These are phyloP conservation scores for Koerneria pararmatus DNA, from an alignment of 2,888 invertebrate species.

Conservation along the genomic window DNA sequence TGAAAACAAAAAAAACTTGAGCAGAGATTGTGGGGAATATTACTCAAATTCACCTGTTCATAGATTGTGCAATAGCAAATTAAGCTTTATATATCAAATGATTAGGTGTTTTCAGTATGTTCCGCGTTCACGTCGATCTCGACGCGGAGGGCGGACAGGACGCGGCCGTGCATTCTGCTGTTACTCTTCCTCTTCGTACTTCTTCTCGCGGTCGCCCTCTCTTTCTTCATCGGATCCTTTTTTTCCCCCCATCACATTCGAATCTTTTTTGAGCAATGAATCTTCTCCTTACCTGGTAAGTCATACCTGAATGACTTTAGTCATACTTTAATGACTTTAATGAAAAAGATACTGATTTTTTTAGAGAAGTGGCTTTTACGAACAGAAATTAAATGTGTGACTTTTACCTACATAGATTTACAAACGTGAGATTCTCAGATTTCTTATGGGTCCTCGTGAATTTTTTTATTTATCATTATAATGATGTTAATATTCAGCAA, in stretches of 20 bases:
- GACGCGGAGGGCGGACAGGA: conserved; percentile 16
- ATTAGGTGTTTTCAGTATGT: background rate
- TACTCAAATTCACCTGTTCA: background rate
- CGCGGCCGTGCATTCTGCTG: conserved; percentile 14
- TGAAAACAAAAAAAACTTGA: conserved; percentile 10
- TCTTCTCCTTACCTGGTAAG: no score
- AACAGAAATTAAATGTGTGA: no score
- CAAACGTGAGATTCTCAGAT: no score
- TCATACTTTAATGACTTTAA: no score
- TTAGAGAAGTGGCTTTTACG: no score
- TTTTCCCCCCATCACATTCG: no score
- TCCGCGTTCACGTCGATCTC: conserved; percentile 15
- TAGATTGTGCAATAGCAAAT: background rate
- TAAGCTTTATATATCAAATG: background rate
- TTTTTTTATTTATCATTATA: no score
- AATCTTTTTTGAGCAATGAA: no score
- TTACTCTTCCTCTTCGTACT: conserved; percentile 16
- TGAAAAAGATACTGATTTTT: no score
- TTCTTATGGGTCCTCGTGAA: no score
- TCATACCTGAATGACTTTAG: conserved; percentile 17
- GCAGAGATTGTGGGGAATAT: background rate
- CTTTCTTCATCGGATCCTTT: conserved; percentile 19
- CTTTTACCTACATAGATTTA: no score
- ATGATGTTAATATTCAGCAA: no score
- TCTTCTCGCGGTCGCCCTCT: conserved; percentile 8